Conservation (phyloP, 2,888 invertebrate genomes). For the Acleris sparsana region DNA sequence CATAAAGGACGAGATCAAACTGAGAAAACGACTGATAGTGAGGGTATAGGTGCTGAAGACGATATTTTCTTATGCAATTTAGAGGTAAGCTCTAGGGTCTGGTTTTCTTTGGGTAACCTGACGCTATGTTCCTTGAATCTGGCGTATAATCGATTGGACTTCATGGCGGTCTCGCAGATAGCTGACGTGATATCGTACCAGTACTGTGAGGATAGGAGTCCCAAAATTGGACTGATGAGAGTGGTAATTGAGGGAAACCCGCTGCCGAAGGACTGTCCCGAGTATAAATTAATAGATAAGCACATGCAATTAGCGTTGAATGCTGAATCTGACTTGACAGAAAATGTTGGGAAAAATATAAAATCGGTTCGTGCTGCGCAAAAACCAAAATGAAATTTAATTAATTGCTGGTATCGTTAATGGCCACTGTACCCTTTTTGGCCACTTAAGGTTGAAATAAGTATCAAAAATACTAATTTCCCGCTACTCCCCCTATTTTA, state of each 20-base stretch:
- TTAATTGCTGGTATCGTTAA: no score
- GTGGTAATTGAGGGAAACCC: constrained; percentile 56
- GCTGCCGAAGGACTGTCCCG: constrained; percentile 47
- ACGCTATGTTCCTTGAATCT: constrained; percentile 58
- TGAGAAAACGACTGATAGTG: no score
- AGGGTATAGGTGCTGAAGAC: no score
- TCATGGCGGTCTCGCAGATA: constrained; percentile 46
- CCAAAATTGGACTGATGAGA: constrained; percentile 51
- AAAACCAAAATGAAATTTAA: no score
- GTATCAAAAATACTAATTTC: no score
- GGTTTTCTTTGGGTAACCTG: constrained; percentile 54
- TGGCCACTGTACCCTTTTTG: no score
- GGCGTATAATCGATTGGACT: constrained; percentile 55
- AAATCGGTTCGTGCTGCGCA: rapidly evolving
- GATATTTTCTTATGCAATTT: constrained; percentile 14
- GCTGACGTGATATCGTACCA: constrained; percentile 55
- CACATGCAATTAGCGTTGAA: constrained; percentile 41
- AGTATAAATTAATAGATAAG: constrained; percentile 46
- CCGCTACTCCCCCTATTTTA: no score
- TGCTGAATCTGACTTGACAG: no score
- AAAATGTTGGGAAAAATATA: no score
- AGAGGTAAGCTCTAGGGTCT: constrained; percentile 38
- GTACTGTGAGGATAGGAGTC: constrained; percentile 27
- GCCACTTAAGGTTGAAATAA: no score
- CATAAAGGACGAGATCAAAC: no score